Evolutionary conservation across 2,888 invertebrate genomes (phyloP), one percentile per base, ranked within the genome.

Genomic region (Ophion costatus): DNA sequence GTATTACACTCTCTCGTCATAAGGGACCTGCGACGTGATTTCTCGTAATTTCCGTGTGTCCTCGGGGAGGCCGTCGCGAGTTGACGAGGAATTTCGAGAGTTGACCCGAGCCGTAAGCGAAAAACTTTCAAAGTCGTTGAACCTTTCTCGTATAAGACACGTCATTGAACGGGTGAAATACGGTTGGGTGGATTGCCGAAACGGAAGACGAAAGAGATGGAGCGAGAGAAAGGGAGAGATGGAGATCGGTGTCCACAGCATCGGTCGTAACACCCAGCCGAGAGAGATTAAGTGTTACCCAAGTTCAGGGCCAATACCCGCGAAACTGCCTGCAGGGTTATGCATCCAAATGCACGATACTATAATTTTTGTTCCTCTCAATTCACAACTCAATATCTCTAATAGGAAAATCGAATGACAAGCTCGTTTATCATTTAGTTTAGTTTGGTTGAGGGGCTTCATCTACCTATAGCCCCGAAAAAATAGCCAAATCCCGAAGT

Each of bases 41-140:
- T 89, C 88, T 87, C 88, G 89, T 89, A 90, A 90, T 89, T 89
- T 88, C 84, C 86, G 87, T 85, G 74, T 78, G 84, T 77, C 80
- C 83, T 81, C 78, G 69, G 67, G 56, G 82, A 85, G 85, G 82
- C 80, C 85, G 64, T 51, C 76, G 66, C 66, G 56, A 20, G 63
- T 61, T 63, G 70, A 59, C 57, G 80, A 86, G 88, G 88, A 91
- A 90, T 91, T 92, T 92, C 88, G 91, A 90, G 91, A 91, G 90
- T 69, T 76, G 82, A 74, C 87, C 84, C 88, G 29, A 85, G 87
- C 75, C 87, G 88, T 88, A 84, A 69, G 77, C 77, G 63, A 74
- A 80, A 86, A 92, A 92, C 92, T 92, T 92, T 91, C 92, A 87
- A 91, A 92, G 92, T 86, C 91, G 86, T 91, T 91, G 91, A 91